Conservation (phyloP, 2,888 invertebrate species). For the Iselma pallidipennis region DNA sequence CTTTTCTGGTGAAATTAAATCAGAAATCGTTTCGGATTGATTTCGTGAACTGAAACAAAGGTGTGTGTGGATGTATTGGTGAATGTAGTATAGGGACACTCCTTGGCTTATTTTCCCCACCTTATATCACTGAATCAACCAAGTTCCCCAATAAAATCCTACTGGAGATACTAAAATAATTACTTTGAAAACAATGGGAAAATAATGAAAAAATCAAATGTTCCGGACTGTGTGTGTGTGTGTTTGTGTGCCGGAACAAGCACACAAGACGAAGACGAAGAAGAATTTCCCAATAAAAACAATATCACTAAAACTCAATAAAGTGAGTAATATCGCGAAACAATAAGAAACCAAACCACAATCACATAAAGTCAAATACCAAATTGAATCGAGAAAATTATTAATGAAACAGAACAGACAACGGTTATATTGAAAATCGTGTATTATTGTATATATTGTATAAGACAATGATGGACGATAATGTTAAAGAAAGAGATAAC, state of each 20-base stretch:
- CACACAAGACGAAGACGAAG: conserved; percentile 18
- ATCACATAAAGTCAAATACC: conserved; percentile 53
- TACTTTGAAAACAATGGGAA: conserved; percentile 47
- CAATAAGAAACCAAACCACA: conserved; percentile 49
- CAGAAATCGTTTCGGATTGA: conserved; percentile 1
- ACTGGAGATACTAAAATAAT: conserved; percentile 40
- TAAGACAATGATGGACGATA: conserved; percentile 10
- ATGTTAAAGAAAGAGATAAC: conserved; percentile 15
- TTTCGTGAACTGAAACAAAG: neutral
- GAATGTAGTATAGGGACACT: neutral
- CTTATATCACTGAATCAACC: neutral
- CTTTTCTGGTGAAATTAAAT: neutral
- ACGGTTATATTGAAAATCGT: conserved; percentile 30
- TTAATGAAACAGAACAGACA: conserved; percentile 53
- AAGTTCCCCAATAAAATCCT: conserved; percentile 1
- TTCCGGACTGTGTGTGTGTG: conserved; percentile 11
- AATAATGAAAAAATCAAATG: conserved; percentile 47
- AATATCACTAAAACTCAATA: conserved; percentile 53
- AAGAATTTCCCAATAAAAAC: conserved; percentile 47
- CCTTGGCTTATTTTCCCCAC: neutral
- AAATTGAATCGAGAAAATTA: conserved; percentile 55
- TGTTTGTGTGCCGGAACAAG: no score
- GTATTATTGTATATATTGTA: conserved; percentile 16
- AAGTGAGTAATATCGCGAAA: conserved; percentile 51
- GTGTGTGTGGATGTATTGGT: neutral